phyloP scores from a whole-genome alignment of 2,797 vertebrate genomes.

The Tokudaia muenninki region DNA sequence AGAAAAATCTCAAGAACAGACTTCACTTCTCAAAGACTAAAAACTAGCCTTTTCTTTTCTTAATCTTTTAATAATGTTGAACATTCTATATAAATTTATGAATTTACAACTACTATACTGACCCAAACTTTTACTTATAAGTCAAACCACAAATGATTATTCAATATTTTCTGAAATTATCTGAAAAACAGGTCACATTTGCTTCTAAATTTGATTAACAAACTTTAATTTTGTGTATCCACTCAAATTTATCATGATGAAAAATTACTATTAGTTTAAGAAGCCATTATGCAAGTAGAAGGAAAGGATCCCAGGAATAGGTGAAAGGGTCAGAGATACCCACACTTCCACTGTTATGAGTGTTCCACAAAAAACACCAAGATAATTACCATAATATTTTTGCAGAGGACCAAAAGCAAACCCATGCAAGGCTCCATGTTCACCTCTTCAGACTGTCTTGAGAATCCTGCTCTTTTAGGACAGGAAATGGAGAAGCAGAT shows the following conservation, averaged over 20 bases:
- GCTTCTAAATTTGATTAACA: background rate
- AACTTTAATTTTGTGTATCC: background rate
- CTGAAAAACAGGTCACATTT: background rate
- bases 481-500: background rate
- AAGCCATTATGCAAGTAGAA: background rate
- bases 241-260: background rate
- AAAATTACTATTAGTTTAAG: background rate
- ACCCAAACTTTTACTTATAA: background rate
- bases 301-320: background rate
- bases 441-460: background rate
- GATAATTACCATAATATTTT: background rate
- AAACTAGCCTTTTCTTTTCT: background rate
- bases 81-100: background rate
- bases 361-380: background rate
- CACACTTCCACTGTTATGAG: background rate
- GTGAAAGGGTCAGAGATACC: background rate
- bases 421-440: background rate
- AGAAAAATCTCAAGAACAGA: background rate
- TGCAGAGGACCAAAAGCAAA: background rate
- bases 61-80: background rate
- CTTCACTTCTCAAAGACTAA: background rate
- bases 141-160: background rate
- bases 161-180: conserved; percentile 1
- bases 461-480: background rate
- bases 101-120: background rate